These are phyloP conservation scores for Metellina segmentata DNA, from an alignment of 2,888 invertebrate species.

Conservation along the genomic window DNA sequence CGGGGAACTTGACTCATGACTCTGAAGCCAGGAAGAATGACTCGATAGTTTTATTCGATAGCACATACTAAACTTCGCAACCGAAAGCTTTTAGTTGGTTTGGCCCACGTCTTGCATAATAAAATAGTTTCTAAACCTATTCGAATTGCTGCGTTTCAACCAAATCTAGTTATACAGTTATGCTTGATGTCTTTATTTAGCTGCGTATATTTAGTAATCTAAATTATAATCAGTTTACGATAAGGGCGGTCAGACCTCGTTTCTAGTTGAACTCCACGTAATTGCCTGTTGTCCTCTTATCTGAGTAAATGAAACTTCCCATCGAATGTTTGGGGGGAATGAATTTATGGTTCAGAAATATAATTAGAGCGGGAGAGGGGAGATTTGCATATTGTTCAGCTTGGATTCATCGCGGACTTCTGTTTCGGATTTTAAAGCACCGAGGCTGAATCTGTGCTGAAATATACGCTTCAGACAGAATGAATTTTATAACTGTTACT, in stretches of 20 bases:
- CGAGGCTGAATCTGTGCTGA: too few relatives aligned
- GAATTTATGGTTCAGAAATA: not conserved
- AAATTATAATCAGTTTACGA: not conserved
- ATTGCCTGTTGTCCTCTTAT: conserved; percentile 1
- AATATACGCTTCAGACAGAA: too few relatives aligned
- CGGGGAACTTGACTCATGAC: too few relatives aligned
- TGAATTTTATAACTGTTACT: not conserved
- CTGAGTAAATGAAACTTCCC: not conserved
- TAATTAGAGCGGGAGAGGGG: not conserved
- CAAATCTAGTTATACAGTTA: not conserved
- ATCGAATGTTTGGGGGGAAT: not conserved
- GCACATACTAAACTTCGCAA: too few relatives aligned
- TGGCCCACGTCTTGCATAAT: not conserved
- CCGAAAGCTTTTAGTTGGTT: not conserved
- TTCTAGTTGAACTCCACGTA: not conserved
- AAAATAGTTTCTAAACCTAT: not conserved
- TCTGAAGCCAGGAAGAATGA: too few relatives aligned
- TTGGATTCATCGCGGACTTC: not conserved
- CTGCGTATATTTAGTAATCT: not conserved
- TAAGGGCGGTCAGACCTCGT: not conserved
- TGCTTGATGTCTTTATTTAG: not conserved
- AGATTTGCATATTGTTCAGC: not conserved
- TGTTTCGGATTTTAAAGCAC: not conserved
- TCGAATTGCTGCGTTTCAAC: not conserved
- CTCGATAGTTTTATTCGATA: too few relatives aligned